A percentile compares a stretch with the other conserved stretches of the same genome.
These are phyloP conservation scores for Drepana arcuata DNA, from an alignment of 1,140 invertebrate genomes.

Conservation along the genomic window DNA sequence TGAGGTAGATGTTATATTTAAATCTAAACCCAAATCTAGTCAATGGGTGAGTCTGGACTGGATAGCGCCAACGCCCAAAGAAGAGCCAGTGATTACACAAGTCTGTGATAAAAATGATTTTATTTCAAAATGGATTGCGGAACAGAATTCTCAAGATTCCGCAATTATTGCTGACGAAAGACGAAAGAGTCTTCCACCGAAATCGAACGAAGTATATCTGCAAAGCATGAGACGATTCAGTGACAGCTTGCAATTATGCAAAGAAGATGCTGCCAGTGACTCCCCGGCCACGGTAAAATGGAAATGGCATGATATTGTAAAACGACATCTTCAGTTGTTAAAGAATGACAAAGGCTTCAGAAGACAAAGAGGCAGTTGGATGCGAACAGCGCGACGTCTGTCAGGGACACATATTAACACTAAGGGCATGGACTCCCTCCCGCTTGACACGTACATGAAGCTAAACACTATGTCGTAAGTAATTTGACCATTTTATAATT, in stretches of 20 bases:
- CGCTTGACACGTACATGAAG: constrained; percentile 63
- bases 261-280: constrained; percentile 68
- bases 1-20: constrained; percentile 70
- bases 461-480: constrained; percentile 68
- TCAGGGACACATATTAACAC: constrained; percentile 49
- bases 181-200: constrained; percentile 65
- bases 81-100: constrained; percentile 62
- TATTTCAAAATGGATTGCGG: constrained; percentile 69
- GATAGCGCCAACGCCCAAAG: constrained; percentile 66
- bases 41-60: constrained; percentile 70
- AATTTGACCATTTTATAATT: constrained; percentile 8
- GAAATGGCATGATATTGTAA: constrained; percentile 73
- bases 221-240: constrained; percentile 73
- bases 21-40: constrained; percentile 72
- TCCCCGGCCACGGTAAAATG: constrained; percentile 67
- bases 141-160: constrained; percentile 60
- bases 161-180: constrained; percentile 59
- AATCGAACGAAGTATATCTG: constrained; percentile 67
- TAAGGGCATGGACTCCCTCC: constrained; percentile 35
- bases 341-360: constrained; percentile 72
- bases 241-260: constrained; percentile 72
- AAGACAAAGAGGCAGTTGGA: constrained; percentile 73
- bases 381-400: constrained; percentile 69
- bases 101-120: constrained; percentile 71
- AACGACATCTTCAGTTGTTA: constrained; percentile 69